Conservation (phyloP, 2,797 vertebrate genomes). For the Brotula barbata region DNA sequence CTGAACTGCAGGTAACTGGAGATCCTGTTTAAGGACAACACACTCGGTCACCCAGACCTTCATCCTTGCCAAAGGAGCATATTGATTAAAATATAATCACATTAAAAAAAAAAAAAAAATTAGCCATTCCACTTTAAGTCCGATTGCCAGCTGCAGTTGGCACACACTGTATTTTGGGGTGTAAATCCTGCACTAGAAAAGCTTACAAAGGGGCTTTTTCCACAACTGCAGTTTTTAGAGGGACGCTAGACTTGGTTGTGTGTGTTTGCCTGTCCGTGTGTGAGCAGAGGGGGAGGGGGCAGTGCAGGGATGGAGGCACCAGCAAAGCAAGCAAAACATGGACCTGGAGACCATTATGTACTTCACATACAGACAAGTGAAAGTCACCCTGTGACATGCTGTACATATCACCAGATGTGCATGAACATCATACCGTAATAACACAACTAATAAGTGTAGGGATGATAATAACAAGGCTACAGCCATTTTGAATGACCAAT, state of each 20-base stretch:
- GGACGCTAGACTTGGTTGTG: neutral
- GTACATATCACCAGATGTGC: no score
- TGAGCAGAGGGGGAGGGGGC: no score
- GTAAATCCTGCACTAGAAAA: neutral
- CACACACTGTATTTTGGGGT: neutral
- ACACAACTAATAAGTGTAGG: neutral
- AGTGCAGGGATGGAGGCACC: constrained; percentile 5
- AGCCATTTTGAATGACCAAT: neutral
- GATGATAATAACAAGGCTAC: neutral
- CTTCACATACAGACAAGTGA: constrained; percentile 54
- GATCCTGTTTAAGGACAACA: constrained; percentile 24
- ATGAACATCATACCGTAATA: no score
- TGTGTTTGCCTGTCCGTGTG: no score
- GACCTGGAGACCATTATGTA: constrained; percentile 40
- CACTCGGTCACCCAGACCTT: neutral
- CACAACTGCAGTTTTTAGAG: neutral
- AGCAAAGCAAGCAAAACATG: constrained; percentile 17
- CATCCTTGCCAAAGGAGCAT: neutral
- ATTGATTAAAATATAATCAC: neutral
- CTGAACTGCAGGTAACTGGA: constrained; percentile 34
- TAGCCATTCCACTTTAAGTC: no score
- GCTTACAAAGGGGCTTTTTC: neutral
- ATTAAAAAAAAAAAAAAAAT: no score
- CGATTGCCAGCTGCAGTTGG: neutral
- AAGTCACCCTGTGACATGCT: constrained; percentile 36